Evolutionary conservation across 2,797 vertebrate genomes (phyloP).

Genomic region (Oceanodroma leucorhoa): DNA sequence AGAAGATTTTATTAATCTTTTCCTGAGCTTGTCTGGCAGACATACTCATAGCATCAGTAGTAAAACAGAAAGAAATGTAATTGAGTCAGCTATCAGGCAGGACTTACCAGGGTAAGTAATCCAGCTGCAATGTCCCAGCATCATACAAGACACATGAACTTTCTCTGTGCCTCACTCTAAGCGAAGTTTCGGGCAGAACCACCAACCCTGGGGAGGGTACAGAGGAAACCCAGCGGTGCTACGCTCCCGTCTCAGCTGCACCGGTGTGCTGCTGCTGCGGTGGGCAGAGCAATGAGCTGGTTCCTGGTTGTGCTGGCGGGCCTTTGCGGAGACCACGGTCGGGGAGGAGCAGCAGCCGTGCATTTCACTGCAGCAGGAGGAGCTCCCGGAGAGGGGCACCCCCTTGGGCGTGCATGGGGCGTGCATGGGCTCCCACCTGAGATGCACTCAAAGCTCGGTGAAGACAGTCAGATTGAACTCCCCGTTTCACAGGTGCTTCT

Average conservation of each 20-base stretch:
- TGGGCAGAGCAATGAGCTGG: not conserved
- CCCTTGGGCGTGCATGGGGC: too few species aligned
- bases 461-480: not conserved
- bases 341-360: not conserved
- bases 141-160: not conserved
- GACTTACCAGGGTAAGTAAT: not conserved
- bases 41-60: not conserved
- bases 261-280: fast-evolving
- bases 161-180: not conserved
- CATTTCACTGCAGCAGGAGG: not conserved
- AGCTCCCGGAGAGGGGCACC: not conserved
- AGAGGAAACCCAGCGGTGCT: not conserved
- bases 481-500: not conserved
- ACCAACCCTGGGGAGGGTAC: not conserved
- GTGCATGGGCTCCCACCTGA: not conserved
- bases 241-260: too few species aligned
- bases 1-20: not conserved
- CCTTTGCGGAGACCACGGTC: not conserved
- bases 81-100: not conserved
- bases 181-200: not conserved
- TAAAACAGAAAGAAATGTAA: not conserved
- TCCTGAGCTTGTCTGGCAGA: not conserved
- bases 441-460: too few species aligned
- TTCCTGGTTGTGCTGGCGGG: fast-evolving
- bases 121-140: not conserved